Percentiles rank a stretch among this genome's conserved stretches.
Evolutionary conservation across 2,113 vertebrate species (phyloP).

Genomic region (Hippocampus comes): DNA sequence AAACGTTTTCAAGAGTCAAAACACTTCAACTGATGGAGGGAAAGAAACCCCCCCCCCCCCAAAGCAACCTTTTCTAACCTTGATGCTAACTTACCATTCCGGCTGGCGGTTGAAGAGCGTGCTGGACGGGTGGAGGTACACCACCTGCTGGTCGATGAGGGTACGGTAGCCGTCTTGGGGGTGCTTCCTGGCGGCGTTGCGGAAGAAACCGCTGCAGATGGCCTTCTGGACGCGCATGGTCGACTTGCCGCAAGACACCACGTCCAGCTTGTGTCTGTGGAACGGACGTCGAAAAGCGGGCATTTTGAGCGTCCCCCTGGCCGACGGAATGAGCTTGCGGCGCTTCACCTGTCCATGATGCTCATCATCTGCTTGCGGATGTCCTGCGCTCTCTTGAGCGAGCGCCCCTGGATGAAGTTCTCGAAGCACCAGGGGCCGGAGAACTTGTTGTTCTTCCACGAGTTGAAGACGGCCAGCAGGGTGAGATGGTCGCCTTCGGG

Average conservation of each 20-base stretch:
- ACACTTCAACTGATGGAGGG: too few relatives aligned
- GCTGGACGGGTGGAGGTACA: slow-evolving; percentile 88
- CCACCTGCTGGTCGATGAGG: slow-evolving; percentile 88
- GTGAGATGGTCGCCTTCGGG: slow-evolving; percentile 93
- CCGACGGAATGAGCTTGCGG: too few relatives aligned
- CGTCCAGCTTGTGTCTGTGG: slow-evolving; percentile 86
- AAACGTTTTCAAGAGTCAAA: too few relatives aligned
- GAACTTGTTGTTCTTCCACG: slow-evolving; percentile 97
- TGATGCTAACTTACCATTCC: slow-evolving; percentile 77
- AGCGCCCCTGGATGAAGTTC: slow-evolving; percentile 92
- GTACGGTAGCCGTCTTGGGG: slow-evolving; percentile 86
- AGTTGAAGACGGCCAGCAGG: slow-evolving; percentile 90
- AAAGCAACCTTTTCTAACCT: too few relatives aligned
- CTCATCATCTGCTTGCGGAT: slow-evolving; percentile 96
- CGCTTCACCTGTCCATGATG: slow-evolving; percentile 83
- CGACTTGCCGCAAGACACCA: slow-evolving; percentile 87
- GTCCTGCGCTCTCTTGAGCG: slow-evolving; percentile 85
- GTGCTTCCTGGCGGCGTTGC: slow-evolving; percentile 89
- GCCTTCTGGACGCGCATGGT: slow-evolving; percentile 88
- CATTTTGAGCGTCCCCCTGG: too few relatives aligned
- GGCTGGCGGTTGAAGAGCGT: slow-evolving; percentile 91
- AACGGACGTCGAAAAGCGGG: neutral
- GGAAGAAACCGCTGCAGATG: slow-evolving; percentile 91
- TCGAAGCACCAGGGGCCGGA: slow-evolving; percentile 96
- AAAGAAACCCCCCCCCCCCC: too few relatives aligned